Conservation (phyloP, 64 coral and sea anemone genomes). For the Dendrophyllia cribrosa region DNA sequence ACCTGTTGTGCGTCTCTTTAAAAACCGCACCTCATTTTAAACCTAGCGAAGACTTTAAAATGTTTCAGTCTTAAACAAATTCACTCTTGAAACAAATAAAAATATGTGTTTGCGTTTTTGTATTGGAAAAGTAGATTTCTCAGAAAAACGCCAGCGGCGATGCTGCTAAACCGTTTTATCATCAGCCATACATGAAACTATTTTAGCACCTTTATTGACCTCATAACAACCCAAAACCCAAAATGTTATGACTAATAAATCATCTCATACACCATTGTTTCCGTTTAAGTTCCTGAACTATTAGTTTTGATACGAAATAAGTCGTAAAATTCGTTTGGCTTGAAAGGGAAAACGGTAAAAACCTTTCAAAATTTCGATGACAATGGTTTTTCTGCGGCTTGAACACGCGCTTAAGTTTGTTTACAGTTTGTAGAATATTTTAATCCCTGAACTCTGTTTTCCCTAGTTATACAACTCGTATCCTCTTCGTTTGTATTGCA, state of each 20-base stretch:
- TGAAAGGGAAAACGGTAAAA: neutral
- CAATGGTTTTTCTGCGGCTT: too few species aligned
- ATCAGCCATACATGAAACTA: neutral
- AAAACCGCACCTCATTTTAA: neutral
- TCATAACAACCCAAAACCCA: too few species aligned
- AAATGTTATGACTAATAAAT: too few species aligned
- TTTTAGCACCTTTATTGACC: neutral
- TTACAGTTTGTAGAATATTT: neutral
- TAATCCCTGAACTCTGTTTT: neutral
- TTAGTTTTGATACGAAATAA: neutral
- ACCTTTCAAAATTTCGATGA: too few species aligned
- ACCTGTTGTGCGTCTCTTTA: neutral
- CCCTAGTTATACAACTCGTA: neutral
- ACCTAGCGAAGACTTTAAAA: neutral
- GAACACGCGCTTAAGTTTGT: neutral
- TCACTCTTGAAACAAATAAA: too few species aligned
- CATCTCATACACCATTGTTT: too few species aligned
- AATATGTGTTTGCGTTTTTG: too few species aligned
- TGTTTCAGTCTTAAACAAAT: too few species aligned
- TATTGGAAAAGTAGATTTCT: too few species aligned
- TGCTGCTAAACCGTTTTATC: neutral
- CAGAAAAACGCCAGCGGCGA: neutral
- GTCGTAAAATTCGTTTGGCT: neutral
- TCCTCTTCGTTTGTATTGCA: neutral
- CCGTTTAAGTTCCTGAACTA: neutral